Evolutionary conservation across 1,140 invertebrate genomes (phyloP).

Genomic region (Drosophila littoralis): DNA sequence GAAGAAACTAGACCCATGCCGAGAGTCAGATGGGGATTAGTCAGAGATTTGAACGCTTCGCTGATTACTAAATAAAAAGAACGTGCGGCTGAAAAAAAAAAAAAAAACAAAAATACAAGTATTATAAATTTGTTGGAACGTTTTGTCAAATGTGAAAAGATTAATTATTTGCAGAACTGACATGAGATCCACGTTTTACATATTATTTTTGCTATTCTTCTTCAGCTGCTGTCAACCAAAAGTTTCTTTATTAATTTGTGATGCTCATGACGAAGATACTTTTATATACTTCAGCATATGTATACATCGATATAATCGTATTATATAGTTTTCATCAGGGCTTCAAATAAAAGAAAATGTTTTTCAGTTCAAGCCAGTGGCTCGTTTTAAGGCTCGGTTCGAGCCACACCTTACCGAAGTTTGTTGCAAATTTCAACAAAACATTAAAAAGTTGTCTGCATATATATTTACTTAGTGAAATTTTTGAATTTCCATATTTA

Average conservation of each 20-base stretch:
- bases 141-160: slow-evolving; percentile 3
- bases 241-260: slow-evolving; percentile 1
- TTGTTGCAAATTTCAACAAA: no score
- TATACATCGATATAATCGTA: no score
- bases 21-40: not conserved
- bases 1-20: not conserved
- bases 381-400: no score
- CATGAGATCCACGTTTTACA: slow-evolving; percentile 22
- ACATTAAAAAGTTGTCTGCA: no score
- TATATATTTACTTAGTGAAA: no score
- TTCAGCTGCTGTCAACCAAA: not conserved
- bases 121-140: not conserved
- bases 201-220: slow-evolving; percentile 8
- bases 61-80: slow-evolving; percentile 14
- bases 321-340: no score
- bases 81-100: not conserved
- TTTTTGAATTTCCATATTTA: no score
- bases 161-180: slow-evolving; percentile 34
- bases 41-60: slow-evolving; percentile 12
- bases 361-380: no score
- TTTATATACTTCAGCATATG: no score
- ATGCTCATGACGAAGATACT: not conserved
- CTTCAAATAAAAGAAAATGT: no score
- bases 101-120: no score
- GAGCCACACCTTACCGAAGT: no score